Conservation (phyloP, 2,113 vertebrate species). For the Epinephelus fuscoguttatus region DNA sequence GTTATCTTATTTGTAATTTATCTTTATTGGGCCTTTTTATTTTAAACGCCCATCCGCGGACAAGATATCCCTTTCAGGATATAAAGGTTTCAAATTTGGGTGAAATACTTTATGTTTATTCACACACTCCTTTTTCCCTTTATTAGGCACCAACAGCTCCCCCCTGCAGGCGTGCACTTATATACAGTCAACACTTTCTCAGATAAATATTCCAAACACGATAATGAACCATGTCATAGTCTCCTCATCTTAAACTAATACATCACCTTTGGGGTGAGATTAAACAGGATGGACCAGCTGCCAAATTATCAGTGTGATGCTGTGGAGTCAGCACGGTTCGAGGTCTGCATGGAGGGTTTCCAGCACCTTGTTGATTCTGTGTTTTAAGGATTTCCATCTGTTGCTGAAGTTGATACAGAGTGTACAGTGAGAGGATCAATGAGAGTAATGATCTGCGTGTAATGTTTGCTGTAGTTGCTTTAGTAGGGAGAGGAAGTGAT, state of each 20-base stretch:
- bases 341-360: slow-evolving; percentile 8
- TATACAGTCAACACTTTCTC: neutral
- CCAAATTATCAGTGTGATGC: slow-evolving; percentile 16
- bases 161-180: neutral
- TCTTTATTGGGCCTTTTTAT: neutral
- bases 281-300: slow-evolving; percentile 5
- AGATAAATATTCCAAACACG: neutral
- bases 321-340: slow-evolving; percentile 13
- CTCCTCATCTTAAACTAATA: slow-evolving; percentile 15
- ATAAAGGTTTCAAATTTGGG: neutral
- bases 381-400: neutral
- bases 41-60: neutral
- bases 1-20: neutral
- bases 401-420: neutral
- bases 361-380: slow-evolving; percentile 14
- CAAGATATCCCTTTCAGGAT: neutral
- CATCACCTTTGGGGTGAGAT: neutral
- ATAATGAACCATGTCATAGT: neutral
- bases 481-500: neutral
- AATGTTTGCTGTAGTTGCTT: neutral
- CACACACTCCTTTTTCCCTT: neutral
- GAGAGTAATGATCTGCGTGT: neutral
- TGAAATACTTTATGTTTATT: neutral
- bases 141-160: neutral
- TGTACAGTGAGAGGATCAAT: neutral